These are phyloP conservation scores for Drosophila cyrtoloma DNA, from an alignment of 2,888 invertebrate species.

Conservation along the genomic window DNA sequence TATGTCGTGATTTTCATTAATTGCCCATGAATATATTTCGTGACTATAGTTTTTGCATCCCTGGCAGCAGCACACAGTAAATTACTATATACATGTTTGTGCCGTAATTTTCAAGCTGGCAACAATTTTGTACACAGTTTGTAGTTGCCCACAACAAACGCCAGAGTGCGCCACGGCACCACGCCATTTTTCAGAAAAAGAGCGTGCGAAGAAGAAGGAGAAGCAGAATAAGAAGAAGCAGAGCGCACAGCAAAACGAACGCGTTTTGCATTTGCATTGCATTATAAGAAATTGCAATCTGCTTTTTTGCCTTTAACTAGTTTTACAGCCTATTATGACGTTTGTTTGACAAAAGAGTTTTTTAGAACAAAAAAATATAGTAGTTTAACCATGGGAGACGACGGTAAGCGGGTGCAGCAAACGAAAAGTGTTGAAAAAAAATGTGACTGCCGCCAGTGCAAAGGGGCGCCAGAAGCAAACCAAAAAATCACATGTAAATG, in stretches of 20 bases:
- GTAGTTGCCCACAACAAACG: not conserved
- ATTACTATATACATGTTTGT: conserved; percentile 31
- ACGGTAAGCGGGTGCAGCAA: conserved; percentile 18
- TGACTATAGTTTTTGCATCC: conserved; percentile 28
- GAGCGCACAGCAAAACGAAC: conserved; percentile 8
- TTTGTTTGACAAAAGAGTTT: not conserved
- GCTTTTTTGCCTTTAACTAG: not conserved
- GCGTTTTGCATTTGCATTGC: conserved; percentile 37
- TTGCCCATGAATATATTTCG: not conserved
- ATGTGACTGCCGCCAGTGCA: conserved; percentile 23
- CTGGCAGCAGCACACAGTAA: conserved; percentile 17
- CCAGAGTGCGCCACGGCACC: conserved; percentile 50
- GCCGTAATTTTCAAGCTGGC: conserved; percentile 55
- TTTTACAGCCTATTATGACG: conserved; percentile 1
- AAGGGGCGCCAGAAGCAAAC: conserved; percentile 1
- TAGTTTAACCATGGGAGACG: conserved; percentile 15
- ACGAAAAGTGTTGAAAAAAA: conserved; percentile 13
- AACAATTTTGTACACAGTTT: conserved; percentile 25
- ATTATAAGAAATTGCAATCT: conserved; percentile 10
- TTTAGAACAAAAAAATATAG: not conserved
- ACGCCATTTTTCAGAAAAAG: conserved; percentile 65
- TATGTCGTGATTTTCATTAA: not conserved
- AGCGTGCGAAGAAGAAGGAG: conserved; percentile 39
- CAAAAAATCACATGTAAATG: conserved; percentile 25
- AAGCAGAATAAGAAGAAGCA: conserved; percentile 35